Evolutionary conservation across 1,140 invertebrate genomes (phyloP).

Genomic region (Drosophila neocordata): DNA sequence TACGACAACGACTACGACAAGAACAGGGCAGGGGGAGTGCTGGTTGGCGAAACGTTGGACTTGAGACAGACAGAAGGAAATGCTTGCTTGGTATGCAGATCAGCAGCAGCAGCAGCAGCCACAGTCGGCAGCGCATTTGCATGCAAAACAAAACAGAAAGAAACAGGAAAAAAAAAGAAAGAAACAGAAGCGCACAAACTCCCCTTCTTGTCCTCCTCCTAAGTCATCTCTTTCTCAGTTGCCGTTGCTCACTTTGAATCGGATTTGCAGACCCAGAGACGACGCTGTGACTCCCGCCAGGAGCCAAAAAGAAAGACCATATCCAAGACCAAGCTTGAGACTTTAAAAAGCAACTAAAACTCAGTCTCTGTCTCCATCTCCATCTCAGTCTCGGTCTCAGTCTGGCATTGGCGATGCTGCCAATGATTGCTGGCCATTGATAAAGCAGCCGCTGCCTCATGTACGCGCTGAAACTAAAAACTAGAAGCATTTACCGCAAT

Average conservation of each 20-base stretch:
- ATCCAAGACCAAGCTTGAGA: constrained; percentile 13
- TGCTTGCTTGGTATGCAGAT: constrained; percentile 73
- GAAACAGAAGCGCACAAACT: constrained; percentile 19
- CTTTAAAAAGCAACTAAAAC: constrained; percentile 17
- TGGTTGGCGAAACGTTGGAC: neutral
- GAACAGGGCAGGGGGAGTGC: neutral
- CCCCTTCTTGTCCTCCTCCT: too few species aligned
- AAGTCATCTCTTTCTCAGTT: neutral
- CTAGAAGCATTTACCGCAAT: constrained; percentile 83
- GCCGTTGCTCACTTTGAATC: constrained; percentile 15
- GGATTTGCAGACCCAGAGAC: constrained; percentile 70
- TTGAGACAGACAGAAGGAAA: constrained; percentile 8
- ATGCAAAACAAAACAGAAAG: constrained; percentile 28
- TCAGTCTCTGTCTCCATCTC: constrained; percentile 24
- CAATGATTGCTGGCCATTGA: constrained; percentile 77
- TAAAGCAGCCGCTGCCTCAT: constrained; percentile 72
- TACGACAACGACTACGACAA: neutral
- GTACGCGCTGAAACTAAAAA: constrained; percentile 82
- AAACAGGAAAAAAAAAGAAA: constrained; percentile 23
- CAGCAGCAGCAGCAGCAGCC: constrained; percentile 48
- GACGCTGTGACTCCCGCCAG: constrained; percentile 43
- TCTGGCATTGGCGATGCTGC: constrained; percentile 16
- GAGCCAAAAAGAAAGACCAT: constrained; percentile 18
- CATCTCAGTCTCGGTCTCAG: too few species aligned
- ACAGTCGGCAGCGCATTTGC: constrained; percentile 59